phyloP scores from a whole-genome alignment of 2,797 vertebrate species.

The Botia almorhae region DNA sequence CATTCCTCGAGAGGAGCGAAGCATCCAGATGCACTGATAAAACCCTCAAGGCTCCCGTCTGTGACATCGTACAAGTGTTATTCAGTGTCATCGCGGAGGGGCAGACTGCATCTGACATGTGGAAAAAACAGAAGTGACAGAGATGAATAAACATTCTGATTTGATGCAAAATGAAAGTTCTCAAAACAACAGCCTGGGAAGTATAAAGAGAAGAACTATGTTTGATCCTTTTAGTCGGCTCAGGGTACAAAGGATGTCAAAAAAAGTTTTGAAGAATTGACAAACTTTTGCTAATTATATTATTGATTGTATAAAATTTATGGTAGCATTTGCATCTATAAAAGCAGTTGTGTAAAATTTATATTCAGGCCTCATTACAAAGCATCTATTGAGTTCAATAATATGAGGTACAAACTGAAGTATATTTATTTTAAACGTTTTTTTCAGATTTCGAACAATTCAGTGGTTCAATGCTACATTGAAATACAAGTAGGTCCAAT shows the following conservation, averaged over 20 bases:
- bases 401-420: too few relatives aligned
- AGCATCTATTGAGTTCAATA: too few relatives aligned
- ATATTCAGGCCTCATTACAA: too few relatives aligned
- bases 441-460: too few relatives aligned
- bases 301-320: background rate
- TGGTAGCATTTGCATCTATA: too few relatives aligned
- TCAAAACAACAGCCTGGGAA: background rate
- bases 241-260: background rate
- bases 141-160: constrained; percentile 48
- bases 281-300: background rate
- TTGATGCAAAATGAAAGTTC: constrained; percentile 41
- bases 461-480: too few relatives aligned
- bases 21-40: constrained; percentile 34
- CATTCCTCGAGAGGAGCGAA: constrained; percentile 26
- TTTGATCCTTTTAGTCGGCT: constrained; percentile 30
- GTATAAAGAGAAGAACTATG: background rate
- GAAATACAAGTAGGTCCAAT: too few relatives aligned
- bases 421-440: too few relatives aligned
- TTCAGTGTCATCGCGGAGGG: constrained; percentile 37
- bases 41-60: constrained; percentile 42
- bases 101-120: constrained; percentile 24
- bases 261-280: background rate
- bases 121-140: constrained; percentile 29
- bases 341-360: background rate
- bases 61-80: constrained; percentile 29